Evolutionary conservation across 1,140 invertebrate genomes (phyloP).

Genomic region (Pissodes strobi): DNA sequence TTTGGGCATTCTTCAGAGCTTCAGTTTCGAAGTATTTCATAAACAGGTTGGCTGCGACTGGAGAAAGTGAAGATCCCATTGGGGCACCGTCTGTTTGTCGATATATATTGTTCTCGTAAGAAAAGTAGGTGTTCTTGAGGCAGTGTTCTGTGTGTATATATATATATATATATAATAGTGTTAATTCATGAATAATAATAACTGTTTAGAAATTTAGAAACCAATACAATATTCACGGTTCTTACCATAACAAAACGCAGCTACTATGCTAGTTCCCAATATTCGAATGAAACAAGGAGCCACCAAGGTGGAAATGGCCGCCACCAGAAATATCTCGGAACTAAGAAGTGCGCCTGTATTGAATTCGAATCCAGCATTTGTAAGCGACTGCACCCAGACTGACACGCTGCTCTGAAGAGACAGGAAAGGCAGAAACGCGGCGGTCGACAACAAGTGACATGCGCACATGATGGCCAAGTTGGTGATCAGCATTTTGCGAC

Average conservation of each 20-base stretch:
- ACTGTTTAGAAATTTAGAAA: neutral
- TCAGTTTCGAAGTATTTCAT: no score
- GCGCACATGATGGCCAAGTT: slow-evolving; percentile 64
- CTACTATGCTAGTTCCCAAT: slow-evolving; percentile 60
- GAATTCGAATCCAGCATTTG: slow-evolving; percentile 16
- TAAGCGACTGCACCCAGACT: slow-evolving; percentile 54
- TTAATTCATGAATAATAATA: neutral
- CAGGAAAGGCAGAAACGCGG: slow-evolving; percentile 66
- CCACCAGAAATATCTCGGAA: slow-evolving; percentile 60
- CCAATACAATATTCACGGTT: no score
- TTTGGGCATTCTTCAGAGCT: no score
- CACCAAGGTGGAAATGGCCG: slow-evolving; percentile 60
- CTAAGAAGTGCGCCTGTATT: slow-evolving; percentile 54
- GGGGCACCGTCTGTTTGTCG: no score
- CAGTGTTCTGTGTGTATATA: neutral
- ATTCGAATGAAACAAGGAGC: slow-evolving; percentile 61
- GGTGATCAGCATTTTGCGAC: slow-evolving; percentile 52
- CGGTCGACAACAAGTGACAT: slow-evolving; percentile 64
- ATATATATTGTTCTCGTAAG: no score
- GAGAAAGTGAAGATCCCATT: no score
- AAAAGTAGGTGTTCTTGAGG: no score
- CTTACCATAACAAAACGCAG: slow-evolving; percentile 49
- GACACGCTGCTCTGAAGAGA: slow-evolving; percentile 63
- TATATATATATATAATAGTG: neutral
- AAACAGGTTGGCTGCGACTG: no score